These are phyloP conservation scores for Conistra vaccinii DNA, from an alignment of 2,888 invertebrate species.

Conservation along the genomic window DNA sequence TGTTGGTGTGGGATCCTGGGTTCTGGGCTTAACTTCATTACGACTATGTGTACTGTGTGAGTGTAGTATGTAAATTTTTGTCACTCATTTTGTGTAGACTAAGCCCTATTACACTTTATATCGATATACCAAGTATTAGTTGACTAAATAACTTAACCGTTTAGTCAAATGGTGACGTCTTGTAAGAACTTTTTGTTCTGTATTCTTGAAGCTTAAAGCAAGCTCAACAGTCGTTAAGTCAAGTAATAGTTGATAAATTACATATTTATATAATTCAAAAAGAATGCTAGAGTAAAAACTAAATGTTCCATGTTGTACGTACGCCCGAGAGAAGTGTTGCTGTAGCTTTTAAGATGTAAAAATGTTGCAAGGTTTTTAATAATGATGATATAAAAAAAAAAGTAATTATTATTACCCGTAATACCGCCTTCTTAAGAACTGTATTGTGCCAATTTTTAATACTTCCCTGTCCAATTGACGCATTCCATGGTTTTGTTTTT, in stretches of 20 bases:
- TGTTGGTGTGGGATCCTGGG: constrained; percentile 57
- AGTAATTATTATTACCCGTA: constrained; percentile 63
- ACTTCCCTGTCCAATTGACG: constrained; percentile 71
- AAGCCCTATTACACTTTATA: constrained; percentile 64
- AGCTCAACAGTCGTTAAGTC: constrained; percentile 28
- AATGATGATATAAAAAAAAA: constrained; percentile 65
- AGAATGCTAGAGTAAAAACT: constrained; percentile 66
- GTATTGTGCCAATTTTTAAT: constrained; percentile 83
- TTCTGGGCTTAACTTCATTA: constrained; percentile 54
- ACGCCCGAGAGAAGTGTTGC: constrained; percentile 75
- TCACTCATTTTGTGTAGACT: constrained; percentile 68
- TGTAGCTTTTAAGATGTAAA: constrained; percentile 78
- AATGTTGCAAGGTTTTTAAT: constrained; percentile 79
- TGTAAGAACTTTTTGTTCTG: constrained; percentile 7
- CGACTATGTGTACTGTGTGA: constrained; percentile 62
- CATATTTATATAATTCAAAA: constrained; percentile 56
- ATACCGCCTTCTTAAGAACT: constrained; percentile 78
- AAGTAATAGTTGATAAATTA: constrained; percentile 31
- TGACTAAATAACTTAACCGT: constrained; percentile 33
- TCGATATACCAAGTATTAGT: constrained; percentile 37
- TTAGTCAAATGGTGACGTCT: not conserved
- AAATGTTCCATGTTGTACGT: constrained; percentile 81
- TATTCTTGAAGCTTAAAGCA: not conserved
- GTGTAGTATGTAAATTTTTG: constrained; percentile 66
- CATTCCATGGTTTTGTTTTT: constrained; percentile 73